These are phyloP conservation scores for Nematolebias whitei DNA, from an alignment of 2,113 vertebrate species.

Conservation along the genomic window DNA sequence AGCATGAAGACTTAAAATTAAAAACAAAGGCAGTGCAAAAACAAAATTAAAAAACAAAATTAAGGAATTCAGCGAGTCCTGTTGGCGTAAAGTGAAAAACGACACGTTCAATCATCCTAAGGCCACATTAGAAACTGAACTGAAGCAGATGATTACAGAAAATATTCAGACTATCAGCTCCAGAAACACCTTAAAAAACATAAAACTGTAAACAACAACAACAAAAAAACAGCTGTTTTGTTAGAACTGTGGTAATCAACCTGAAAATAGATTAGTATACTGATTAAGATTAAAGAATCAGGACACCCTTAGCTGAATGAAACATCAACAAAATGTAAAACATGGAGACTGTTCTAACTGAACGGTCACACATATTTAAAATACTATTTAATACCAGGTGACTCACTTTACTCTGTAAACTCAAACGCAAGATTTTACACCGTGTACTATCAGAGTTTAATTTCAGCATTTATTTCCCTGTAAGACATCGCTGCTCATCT, in stretches of 20 bases:
- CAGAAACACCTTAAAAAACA: background rate
- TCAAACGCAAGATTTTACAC: background rate
- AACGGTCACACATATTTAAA: slow-evolving; percentile 3
- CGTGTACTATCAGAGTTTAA: background rate
- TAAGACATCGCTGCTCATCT: background rate
- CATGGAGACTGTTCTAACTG: background rate
- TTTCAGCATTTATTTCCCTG: background rate
- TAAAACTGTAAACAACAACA: background rate
- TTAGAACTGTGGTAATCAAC: too few relatives aligned
- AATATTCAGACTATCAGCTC: background rate
- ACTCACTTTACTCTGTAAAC: slow-evolving; percentile 4
- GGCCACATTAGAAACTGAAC: slow-evolving; percentile 1
- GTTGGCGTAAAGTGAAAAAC: slow-evolving; percentile 2
- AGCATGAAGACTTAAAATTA: background rate
- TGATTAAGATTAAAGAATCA: background rate
- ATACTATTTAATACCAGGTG: slow-evolving; percentile 10
- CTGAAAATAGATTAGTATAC: too few relatives aligned
- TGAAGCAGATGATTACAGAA: background rate
- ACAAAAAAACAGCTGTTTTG: too few relatives aligned
- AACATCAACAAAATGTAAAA: slow-evolving; percentile 4
- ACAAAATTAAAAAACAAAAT: background rate
- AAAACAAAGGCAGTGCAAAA: background rate
- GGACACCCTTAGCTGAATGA: background rate
- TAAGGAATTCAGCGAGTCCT: too few relatives aligned
- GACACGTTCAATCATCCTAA: background rate